These are phyloP conservation scores for Phylloscopus whistleri DNA, from an alignment of 2,113 vertebrate species.

Conservation along the genomic window DNA sequence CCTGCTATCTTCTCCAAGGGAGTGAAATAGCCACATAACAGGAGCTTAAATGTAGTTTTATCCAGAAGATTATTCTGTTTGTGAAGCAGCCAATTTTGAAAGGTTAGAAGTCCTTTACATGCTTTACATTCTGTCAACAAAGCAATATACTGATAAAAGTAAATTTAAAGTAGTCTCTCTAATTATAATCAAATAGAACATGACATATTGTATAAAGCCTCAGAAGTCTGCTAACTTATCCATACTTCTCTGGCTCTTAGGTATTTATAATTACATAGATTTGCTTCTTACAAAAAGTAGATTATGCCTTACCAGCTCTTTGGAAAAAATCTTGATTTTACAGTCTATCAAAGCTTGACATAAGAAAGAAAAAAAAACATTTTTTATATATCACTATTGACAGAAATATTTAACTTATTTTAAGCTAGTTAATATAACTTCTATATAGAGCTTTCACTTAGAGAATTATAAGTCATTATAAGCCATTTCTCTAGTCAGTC, in stretches of 20 bases:
- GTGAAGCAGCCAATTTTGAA: slow-evolving; percentile 4
- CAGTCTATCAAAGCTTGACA: neutral
- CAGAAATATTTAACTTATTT: neutral
- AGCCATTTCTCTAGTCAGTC: neutral
- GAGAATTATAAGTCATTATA: neutral
- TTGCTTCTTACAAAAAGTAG: neutral
- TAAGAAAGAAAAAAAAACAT: neutral
- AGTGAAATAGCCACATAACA: slow-evolving; percentile 40
- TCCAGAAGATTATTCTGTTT: slow-evolving; percentile 14
- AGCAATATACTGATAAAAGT: neutral
- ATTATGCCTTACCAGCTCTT: neutral
- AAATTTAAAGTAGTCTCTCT: slow-evolving; percentile 42
- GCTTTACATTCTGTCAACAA: slow-evolving; percentile 43
- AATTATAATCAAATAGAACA: slow-evolving; percentile 27
- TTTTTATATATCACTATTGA: neutral
- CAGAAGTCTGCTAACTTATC: neutral
- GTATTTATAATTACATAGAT: neutral
- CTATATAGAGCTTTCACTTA: neutral
- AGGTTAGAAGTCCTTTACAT: slow-evolving; percentile 35
- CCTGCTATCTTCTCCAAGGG: slow-evolving; percentile 62
- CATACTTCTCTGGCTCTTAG: neutral
- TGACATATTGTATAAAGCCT: neutral
- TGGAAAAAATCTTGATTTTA: neutral
- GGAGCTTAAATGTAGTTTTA: slow-evolving; percentile 20
- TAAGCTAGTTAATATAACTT: neutral